Base-by-base conservation (phyloP, 2,888 invertebrate species). In the Microchrysa polita region DNA sequence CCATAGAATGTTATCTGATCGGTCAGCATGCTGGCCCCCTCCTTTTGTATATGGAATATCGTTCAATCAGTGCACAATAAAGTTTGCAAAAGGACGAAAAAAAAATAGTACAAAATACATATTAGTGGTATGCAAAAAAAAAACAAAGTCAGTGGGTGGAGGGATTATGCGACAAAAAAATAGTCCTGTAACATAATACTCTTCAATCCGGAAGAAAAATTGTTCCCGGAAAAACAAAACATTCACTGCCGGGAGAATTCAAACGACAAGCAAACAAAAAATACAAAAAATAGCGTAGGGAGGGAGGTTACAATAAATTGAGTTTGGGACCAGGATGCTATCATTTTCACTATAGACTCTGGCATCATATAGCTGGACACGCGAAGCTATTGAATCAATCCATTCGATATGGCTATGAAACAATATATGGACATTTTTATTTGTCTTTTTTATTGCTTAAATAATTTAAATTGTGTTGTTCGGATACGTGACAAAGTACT, bases 381-480 rank as follows among this genome's bases (percentile, higher is more conserved):
- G 1, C 7, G n/a, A 22, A 22, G 10, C 22, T 23, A 59, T 59
- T 22, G n/a, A 59, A 59, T 16, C 59, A n/a, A 59, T 22, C 27
- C 61, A 40, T 7, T n/a, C 59, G 22, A 40, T 23, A n/a, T 40
- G n/a, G 16, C n/a, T 27, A 59, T 27, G 22, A 59, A 22, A 48
- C 65, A 48, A 65, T 65, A 18, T n/a, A n/a, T n/a, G n/a, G 14
- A 48, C 65, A 48, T 65, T 65, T n/a, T n/a, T 65, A 22, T 65
- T 65, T 65, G 4, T 12, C 65, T 65, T 65, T 65, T 61, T 65
- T 65, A 65, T 65, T 65, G 48, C 65, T 65, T 65, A 48, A 65
- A 65, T 65, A 65, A 48, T 65, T 65, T 65, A 65, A 65, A 65
- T 65, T 65, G 65, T 34, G 27, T 65, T 65, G 44, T 48, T 65